Percentiles rank a stretch among this genome's conserved stretches.
These are phyloP conservation scores for Sus cebifrons DNA, from an alignment of 2,797 vertebrate species.

Conservation along the genomic window DNA sequence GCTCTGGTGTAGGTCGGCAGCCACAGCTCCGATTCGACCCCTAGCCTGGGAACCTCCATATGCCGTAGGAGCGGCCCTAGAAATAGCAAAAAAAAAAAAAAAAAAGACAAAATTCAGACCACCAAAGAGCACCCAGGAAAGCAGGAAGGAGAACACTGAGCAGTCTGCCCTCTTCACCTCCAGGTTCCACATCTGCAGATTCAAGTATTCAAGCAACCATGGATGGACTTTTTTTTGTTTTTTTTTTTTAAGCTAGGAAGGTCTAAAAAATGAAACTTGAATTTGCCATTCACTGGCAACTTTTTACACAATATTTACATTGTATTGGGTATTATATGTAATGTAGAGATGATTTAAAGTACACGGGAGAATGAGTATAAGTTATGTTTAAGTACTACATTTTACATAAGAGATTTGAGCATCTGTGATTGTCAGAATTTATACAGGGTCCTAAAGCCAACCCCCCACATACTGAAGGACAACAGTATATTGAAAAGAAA, in stretches of 20 bases:
- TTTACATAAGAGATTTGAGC: neutral
- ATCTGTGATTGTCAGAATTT: neutral
- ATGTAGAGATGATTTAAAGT: neutral
- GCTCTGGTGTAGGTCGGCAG: no score
- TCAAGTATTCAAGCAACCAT: neutral
- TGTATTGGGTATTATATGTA: neutral
- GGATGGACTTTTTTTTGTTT: neutral
- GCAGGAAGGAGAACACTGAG: neutral
- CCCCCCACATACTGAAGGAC: neutral
- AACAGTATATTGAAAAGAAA: neutral
- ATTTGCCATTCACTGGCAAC: neutral
- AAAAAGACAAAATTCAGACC: neutral
- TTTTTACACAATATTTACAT: neutral
- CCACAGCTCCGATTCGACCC: no score
- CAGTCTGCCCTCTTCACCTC: neutral
- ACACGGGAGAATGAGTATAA: neutral
- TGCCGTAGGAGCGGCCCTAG: no score
- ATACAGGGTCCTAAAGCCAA: no score
- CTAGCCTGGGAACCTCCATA: no score
- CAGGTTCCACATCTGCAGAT: neutral
- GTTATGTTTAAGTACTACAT: neutral
- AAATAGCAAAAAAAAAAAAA: no score
- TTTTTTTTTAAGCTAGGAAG: neutral
- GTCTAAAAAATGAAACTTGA: neutral
- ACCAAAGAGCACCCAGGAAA: neutral